phyloP scores from a whole-genome alignment of 2,113 vertebrate genomes.

The Brachypteracias leptosomus region DNA sequence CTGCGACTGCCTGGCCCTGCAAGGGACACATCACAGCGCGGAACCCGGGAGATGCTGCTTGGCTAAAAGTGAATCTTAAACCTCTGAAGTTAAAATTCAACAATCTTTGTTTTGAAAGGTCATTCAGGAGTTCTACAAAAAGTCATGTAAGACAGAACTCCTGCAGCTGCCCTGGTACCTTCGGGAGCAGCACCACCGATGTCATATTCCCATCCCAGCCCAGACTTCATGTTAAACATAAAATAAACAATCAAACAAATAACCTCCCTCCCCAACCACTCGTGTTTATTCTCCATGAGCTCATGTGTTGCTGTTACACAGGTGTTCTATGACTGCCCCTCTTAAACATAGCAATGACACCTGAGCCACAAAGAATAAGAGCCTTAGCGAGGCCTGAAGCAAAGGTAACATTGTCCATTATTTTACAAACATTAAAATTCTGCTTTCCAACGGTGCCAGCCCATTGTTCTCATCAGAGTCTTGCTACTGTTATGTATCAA shows the following conservation, averaged over 20 bases:
- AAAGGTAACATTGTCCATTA: neutral
- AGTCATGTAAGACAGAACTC: neutral
- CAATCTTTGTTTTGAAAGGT: neutral
- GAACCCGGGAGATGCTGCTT: neutral
- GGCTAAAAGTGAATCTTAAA: neutral
- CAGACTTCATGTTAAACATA: neutral
- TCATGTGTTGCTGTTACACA: fast-evolving
- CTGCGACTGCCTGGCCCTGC: neutral
- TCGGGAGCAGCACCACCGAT: neutral
- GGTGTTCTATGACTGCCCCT: neutral
- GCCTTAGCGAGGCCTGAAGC: neutral
- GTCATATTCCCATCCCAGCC: neutral
- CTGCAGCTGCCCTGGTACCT: neutral
- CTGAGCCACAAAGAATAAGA: neutral
- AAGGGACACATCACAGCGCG: neutral
- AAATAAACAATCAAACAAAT: no score
- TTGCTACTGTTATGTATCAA: neutral
- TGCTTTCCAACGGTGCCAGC: neutral
- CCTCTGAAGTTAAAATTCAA: neutral
- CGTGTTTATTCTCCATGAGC: neutral
- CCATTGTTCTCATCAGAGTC: neutral
- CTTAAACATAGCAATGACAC: neutral
- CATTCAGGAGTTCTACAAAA: neutral
- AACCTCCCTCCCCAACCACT: neutral
- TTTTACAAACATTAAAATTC: neutral